A percentile compares a stretch with the other conserved stretches of the same genome.
Conservation (phyloP, 2,797 vertebrate species). For the Danionella dracula region DNA sequence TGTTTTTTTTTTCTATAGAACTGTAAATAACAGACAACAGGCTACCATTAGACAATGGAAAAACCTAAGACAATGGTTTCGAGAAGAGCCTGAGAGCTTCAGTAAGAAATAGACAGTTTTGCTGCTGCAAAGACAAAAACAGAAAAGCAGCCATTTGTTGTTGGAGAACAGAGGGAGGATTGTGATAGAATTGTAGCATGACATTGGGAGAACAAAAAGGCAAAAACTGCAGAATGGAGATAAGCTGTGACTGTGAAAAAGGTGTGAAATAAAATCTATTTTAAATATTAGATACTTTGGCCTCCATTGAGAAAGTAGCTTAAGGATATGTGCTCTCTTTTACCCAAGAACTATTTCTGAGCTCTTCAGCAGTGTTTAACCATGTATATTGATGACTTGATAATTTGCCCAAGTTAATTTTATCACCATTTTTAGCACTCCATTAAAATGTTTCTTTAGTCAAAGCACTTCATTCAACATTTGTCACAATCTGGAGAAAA, state of each 20-base stretch:
- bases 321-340: constrained; percentile 52
- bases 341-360: constrained; percentile 39
- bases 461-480: too few species aligned
- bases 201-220: constrained; percentile 72
- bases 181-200: constrained; percentile 71
- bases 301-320: constrained; percentile 40
- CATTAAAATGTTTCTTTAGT: too few species aligned
- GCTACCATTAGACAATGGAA: constrained; percentile 59
- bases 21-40: constrained; percentile 66
- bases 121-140: constrained; percentile 71
- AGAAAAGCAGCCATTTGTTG: constrained; percentile 70
- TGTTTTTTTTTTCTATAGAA: constrained; percentile 51
- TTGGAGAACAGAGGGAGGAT: constrained; percentile 64
- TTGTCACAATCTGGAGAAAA: not conserved
- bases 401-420: too few species aligned
- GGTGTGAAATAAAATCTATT: constrained; percentile 47
- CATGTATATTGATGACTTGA: too few species aligned
- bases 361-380: too few species aligned
- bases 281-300: constrained; percentile 48
- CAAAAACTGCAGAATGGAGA: constrained; percentile 68
- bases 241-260: constrained; percentile 58
- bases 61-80: constrained; percentile 59
- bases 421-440: too few species aligned
- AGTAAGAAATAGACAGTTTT: constrained; percentile 67
- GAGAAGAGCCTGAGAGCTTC: constrained; percentile 60